Evolutionary conservation across 1,140 invertebrate species (phyloP), one percentile per base, ranked within the genome.

Genomic region (Sycophaga agraensis): DNA sequence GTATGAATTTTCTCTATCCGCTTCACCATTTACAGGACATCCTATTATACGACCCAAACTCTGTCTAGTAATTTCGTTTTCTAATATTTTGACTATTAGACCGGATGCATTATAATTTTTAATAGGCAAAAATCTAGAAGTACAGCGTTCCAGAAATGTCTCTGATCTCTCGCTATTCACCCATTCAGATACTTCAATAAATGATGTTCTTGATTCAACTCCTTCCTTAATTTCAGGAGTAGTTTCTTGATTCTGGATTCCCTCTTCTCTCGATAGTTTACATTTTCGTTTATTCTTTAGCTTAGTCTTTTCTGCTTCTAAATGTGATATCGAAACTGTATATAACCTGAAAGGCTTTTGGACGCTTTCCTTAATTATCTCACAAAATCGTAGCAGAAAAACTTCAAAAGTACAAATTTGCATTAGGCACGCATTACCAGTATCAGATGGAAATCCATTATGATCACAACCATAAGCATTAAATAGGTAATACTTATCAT

Each of bases 401-500:
- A 61, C 34, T 0, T 59, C 40, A 2, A 68, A 39, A 9, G 69
- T 49, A 12, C 54, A 63, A 21, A 77, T 74, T 31, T 66, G 28
- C 46, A 79, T 70, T 0, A 81, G 51, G 19, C 75, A 75, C 14
- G 67, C 70, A 0, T 17, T 48, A 2, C 77, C 78, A 3, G 48
- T 40, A 0, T 65, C 49, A 9, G 5, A 61, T 0, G 59, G 57
- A 8, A 34, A 40, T 0, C 77, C 79, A 4, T 61, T 56, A 12
- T 73, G 54, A 34, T 81, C 74, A 31, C 78, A 81, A 6, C 65
- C n/a, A 39, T 80, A 80, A 14, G 77, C 68, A 66, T 80, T 75
- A 43, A 80, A 81, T 0, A 80, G 21, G 19, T 77, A 79, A 39
- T 64, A 76, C 14, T 39, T 50, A 4, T 64, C 62, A 7, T 72